Percentiles rank a stretch among this genome's conserved stretches.
Evolutionary conservation across 2,888 invertebrate genomes (phyloP).

Genomic region (Sphinx pinastri): DNA sequence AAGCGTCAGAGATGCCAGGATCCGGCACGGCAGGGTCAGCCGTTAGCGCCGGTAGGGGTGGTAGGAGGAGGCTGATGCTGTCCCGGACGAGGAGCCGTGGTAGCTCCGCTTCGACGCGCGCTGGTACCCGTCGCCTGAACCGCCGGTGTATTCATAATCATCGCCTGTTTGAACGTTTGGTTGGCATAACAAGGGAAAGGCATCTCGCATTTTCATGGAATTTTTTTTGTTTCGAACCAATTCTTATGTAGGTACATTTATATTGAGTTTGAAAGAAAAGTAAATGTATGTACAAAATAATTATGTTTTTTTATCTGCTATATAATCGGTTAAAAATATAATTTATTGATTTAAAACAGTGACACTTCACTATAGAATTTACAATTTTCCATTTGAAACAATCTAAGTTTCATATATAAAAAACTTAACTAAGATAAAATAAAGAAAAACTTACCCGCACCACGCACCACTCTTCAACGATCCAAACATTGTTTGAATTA

Average conservation of each 20-base stretch:
- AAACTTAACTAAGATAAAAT: constrained; percentile 15
- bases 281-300: too few relatives aligned
- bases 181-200: constrained; percentile 17
- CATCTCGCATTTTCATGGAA: constrained; percentile 11
- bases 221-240: too few relatives aligned
- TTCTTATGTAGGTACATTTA: too few relatives aligned
- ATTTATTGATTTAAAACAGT: too few relatives aligned
- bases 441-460: constrained; percentile 75
- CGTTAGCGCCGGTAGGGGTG: constrained; percentile 79
- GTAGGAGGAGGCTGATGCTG: constrained; percentile 74
- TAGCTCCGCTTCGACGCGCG: constrained; percentile 74
- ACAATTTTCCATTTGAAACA: neutral
- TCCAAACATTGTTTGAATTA: constrained; percentile 1
- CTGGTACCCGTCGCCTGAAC: constrained; percentile 79
- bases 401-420: neutral
- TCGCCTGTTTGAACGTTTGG: constrained; percentile 59
- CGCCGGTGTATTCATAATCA: constrained; percentile 80
- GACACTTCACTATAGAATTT: too few relatives aligned
- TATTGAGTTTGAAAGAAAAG: too few relatives aligned
- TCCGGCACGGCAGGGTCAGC: constrained; percentile 40
- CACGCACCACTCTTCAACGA: constrained; percentile 71
- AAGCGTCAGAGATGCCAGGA: neutral
- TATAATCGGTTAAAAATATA: too few relatives aligned
- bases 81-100: constrained; percentile 66
- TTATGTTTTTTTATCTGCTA: too few relatives aligned